Conservation (phyloP, 2,888 invertebrate genomes). For the Dichetophora obliterata region DNA sequence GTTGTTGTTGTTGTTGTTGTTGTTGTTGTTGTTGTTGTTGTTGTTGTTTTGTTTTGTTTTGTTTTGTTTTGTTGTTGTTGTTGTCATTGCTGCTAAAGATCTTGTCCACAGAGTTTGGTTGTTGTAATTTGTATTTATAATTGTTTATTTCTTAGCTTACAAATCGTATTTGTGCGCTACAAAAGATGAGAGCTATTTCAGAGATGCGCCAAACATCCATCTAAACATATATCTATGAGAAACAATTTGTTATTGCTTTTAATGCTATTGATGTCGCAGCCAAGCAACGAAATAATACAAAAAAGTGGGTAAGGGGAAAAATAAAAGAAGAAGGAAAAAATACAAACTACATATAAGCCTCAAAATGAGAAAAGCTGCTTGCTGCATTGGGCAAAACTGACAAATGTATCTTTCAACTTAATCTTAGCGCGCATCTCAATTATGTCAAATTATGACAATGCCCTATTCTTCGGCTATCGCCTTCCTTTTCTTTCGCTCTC, state of each 20-base stretch:
- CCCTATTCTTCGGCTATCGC: not conserved
- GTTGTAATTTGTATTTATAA: conserved; percentile 19
- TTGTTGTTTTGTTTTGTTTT: not conserved
- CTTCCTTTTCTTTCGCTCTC: not conserved
- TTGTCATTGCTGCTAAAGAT: not conserved
- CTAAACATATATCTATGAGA: not conserved
- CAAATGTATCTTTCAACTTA: conserved; percentile 42
- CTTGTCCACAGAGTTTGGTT: not conserved
- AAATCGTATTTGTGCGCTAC: conserved; percentile 9
- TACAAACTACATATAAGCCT: no score
- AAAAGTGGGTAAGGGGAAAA: not conserved
- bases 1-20: not conserved
- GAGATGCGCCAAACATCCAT: not conserved
- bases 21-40: not conserved
- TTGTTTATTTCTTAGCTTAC: conserved; percentile 23
- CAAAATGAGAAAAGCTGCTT: no score
- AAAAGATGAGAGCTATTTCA: not conserved
- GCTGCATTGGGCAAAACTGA: conserved; percentile 30
- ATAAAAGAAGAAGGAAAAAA: not conserved
- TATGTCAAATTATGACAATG: conserved; percentile 48
- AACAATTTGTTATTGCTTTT: not conserved
- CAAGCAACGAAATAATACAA: not conserved
- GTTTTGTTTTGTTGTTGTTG: not conserved
- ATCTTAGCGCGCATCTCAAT: conserved; percentile 43
- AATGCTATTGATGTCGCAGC: not conserved